These are phyloP conservation scores for Lepilemur septentrionalis DNA, from an alignment of 2,797 vertebrate genomes.

Conservation along the genomic window DNA sequence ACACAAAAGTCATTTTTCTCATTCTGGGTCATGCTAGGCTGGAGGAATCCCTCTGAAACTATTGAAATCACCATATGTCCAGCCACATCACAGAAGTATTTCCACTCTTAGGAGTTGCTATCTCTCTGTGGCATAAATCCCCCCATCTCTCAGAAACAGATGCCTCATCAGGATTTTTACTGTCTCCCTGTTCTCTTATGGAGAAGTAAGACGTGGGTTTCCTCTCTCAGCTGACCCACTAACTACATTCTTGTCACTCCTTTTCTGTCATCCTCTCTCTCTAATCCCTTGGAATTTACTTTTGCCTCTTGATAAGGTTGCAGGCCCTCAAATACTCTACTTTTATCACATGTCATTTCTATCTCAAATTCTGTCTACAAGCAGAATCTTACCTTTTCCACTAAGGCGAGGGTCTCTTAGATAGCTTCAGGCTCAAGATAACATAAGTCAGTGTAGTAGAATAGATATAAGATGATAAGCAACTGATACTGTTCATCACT, in stretches of 20 bases:
- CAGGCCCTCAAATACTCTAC: not conserved
- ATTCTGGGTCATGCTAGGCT: not conserved
- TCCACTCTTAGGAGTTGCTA: not conserved
- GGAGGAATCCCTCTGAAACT: not conserved
- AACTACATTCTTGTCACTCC: not conserved
- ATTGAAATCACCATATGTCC: not conserved
- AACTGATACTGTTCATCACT: not conserved
- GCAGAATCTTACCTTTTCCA: not conserved
- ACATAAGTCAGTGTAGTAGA: not conserved
- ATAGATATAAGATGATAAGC: not conserved
- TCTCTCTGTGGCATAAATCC: not conserved
- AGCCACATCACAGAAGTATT: not conserved
- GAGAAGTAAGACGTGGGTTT: not conserved
- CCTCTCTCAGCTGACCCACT: not conserved
- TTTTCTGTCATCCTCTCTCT: not conserved
- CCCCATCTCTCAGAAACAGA: not conserved
- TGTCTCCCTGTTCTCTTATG: not conserved
- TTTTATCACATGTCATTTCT: not conserved
- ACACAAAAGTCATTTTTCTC: not conserved
- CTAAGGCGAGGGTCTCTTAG: not conserved
- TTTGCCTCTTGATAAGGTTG: not conserved
- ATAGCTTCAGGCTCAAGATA: not conserved
- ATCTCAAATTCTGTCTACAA: not conserved
- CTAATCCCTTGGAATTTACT: not conserved
- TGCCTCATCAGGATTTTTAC: not conserved